Evolutionary conservation across 1,140 invertebrate species (phyloP).

Genomic region (Chelonus insularis): DNA sequence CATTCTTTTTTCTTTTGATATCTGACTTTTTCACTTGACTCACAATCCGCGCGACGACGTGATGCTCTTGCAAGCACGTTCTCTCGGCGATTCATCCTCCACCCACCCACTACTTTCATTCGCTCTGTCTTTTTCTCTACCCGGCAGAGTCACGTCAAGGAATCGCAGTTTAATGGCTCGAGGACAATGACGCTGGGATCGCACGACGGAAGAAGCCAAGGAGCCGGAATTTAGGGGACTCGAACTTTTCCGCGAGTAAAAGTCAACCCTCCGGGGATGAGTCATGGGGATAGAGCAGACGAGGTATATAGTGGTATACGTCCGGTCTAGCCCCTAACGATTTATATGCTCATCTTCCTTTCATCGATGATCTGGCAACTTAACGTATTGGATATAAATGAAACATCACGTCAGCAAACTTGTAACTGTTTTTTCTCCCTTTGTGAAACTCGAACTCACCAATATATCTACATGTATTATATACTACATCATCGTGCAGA

Average conservation of each 20-base stretch:
- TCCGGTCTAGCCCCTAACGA: conserved; percentile 19
- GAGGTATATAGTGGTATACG: not conserved
- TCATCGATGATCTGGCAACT: conserved; percentile 10
- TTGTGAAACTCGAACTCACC: not conserved
- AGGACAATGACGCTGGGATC: conserved; percentile 25
- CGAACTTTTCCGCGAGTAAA: conserved; percentile 19
- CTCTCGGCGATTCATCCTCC: conserved; percentile 6
- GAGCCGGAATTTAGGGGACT: conserved; percentile 26
- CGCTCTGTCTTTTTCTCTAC: not conserved
- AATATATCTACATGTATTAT: not conserved
- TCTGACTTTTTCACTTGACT: conserved; percentile 6
- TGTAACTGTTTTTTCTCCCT: not conserved
- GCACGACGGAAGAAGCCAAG: conserved; percentile 1
- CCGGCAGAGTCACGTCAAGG: conserved; percentile 25
- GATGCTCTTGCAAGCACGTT: conserved; percentile 14
- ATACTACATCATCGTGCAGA: no score
- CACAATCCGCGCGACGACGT: conserved; percentile 10
- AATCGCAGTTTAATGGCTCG: conserved; percentile 42
- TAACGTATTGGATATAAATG: not conserved
- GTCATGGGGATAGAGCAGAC: not conserved
- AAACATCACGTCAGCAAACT: conserved; percentile 15
- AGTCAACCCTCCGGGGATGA: conserved; percentile 3
- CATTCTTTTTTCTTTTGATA: not conserved
- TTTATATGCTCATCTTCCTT: conserved; percentile 21
- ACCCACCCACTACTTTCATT: conserved; percentile 17